Evolutionary conservation across 1,140 invertebrate species (phyloP).

Genomic region (Diuraphis noxia): DNA sequence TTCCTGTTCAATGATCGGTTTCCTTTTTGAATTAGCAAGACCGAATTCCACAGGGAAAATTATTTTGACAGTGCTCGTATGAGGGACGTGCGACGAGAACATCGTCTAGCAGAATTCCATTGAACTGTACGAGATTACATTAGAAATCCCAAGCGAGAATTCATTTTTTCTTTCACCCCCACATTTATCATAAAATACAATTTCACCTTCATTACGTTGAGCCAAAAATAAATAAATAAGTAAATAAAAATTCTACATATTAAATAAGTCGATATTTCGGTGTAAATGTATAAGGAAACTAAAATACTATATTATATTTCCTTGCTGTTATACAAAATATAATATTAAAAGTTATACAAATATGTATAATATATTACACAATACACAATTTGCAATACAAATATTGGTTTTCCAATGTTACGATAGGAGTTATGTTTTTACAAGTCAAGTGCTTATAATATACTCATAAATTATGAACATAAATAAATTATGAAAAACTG

Average conservation of each 20-base stretch:
- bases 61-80: conserved; percentile 42
- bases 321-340: not conserved
- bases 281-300: not conserved
- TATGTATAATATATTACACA: not conserved
- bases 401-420: not conserved
- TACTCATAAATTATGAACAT: not conserved
- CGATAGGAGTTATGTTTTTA: not conserved
- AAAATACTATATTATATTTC: not conserved
- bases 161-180: not conserved
- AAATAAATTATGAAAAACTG: not conserved
- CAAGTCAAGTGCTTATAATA: not conserved
- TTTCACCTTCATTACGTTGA: not conserved
- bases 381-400: not conserved
- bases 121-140: conserved; percentile 12
- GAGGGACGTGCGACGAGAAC: not conserved
- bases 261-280: not conserved
- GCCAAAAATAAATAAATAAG: too few species aligned
- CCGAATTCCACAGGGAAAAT: conserved; percentile 35
- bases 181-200: not conserved
- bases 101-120: not conserved
- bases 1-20: conserved; percentile 46
- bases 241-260: not conserved
- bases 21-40: conserved; percentile 19
- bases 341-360: not conserved
- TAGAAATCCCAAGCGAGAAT: not conserved